Base-by-base conservation (phyloP, 2,797 vertebrate genomes). In the Clarias laeviceps region DNA sequence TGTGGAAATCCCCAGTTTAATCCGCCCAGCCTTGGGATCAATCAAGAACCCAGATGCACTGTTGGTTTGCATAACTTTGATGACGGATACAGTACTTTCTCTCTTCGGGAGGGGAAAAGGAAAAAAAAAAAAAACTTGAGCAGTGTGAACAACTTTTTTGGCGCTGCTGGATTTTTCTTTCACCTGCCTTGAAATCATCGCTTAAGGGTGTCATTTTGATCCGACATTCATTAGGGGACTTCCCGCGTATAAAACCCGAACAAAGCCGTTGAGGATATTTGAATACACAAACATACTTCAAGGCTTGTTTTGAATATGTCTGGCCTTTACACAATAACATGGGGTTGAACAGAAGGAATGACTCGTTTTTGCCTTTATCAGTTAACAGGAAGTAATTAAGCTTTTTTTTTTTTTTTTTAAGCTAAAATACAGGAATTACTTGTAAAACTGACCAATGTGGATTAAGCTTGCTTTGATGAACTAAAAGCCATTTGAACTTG, bases 211-310 rank as follows among this genome's bases (percentile, higher is more conserved):
- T 34, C 37, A 27, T 18, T 61, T 79, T 61, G 4, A 61, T 57
- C 54, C 22, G 12, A 18, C 4, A 45, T 74, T 18, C 57, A 50
- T 72, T 76, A 69, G 32, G 57, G 82, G 54, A 87, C 80, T 87
- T 80, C 69, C 77, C 73, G 20, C 40, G 14, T 29, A 18, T 73
- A 57, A 80, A 84, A 40, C 20, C 73, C 45, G 27, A 54, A 87
- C 69, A 84, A 74, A 76, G 86, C 50, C 62, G 86, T 87, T 87
- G 70, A 76, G 61, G 37, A 76, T 50, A 84, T 87, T 87, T 87
- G 86, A 81, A 84, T 87, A 84, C 12, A 27, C 86, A 87, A 87
- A 81, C 70, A 45, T 15, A 29, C 61, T 66, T 73, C 9, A 68
- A 76, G 32, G 83, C 27, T 61, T n/a, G 83, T 65, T 88, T 80